A percentile compares a stretch with the other conserved stretches of the same genome.
Evolutionary conservation across 2,888 invertebrate species (phyloP).

Genomic region (Lepidocyrtoides sp.): DNA sequence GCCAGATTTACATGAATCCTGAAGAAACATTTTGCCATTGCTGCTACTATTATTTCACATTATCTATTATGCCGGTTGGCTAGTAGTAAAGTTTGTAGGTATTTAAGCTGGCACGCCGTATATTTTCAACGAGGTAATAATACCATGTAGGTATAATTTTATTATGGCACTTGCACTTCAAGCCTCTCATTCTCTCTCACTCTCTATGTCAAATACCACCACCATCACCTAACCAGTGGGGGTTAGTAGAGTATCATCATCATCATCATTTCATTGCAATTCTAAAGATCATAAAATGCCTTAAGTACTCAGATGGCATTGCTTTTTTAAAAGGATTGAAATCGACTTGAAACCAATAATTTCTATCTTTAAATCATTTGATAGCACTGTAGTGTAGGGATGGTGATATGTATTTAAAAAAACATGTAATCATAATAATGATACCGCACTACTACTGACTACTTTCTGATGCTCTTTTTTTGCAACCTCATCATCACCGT

Average conservation of each 20-base stretch:
- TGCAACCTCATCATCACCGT: constrained; percentile 76
- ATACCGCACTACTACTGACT: neutral
- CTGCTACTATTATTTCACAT: constrained; percentile 2
- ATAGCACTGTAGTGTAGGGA: neutral
- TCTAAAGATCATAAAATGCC: constrained; percentile 31
- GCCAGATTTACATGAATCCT: neutral
- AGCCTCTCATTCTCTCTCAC: constrained; percentile 26
- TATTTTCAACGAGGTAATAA: constrained; percentile 48
- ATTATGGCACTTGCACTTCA: constrained; percentile 68
- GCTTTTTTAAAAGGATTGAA: neutral
- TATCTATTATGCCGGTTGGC: constrained; percentile 36
- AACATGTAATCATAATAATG: constrained; percentile 14
- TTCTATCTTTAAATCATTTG: constrained; percentile 32
- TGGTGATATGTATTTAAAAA: neutral
- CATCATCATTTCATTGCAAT: no score
- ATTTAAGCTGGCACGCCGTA: constrained; percentile 27
- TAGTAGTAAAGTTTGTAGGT: neutral
- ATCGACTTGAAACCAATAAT: constrained; percentile 62
- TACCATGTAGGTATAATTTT: constrained; percentile 14
- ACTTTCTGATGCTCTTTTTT: constrained; percentile 26
- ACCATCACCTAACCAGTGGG: no score
- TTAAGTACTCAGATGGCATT: constrained; percentile 19
- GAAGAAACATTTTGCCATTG: neutral
- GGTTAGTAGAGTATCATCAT: neutral
- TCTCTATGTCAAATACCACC: no score